phyloP scores from a whole-genome alignment of 2,113 vertebrate species.

The Podarcis cretensis region DNA sequence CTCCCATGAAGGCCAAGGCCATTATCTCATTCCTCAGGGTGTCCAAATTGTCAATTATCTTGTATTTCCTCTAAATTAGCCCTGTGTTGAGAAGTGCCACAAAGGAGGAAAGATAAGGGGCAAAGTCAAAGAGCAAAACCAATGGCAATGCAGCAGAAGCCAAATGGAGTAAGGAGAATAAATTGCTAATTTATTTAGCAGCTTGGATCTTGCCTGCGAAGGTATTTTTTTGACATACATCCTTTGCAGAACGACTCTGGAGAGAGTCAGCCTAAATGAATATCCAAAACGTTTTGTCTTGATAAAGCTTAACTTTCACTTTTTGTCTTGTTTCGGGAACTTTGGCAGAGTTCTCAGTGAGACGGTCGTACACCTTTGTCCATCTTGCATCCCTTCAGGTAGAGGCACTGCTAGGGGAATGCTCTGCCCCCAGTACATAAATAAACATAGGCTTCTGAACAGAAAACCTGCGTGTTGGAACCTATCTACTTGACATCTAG shows the following conservation, averaged over 20 bases:
- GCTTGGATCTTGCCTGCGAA: constrained; percentile 3
- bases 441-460: background rate
- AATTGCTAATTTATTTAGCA: constrained; percentile 40
- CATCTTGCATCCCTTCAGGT: background rate
- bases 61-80: constrained; percentile 17
- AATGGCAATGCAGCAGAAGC: background rate
- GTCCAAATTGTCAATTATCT: constrained; percentile 31
- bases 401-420: too few species aligned
- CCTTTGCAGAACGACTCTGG: background rate
- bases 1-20: constrained; percentile 39
- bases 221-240: background rate
- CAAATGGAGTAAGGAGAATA: constrained; percentile 1
- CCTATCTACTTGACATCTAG: background rate
- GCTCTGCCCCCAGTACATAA: background rate
- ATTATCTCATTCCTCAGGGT: background rate
- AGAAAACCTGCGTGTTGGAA: background rate
- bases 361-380: background rate
- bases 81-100: background rate
- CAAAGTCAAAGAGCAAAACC: constrained; percentile 23
- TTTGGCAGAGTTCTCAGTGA: background rate
- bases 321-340: background rate
- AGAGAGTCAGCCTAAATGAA: background rate
- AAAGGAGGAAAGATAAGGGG: background rate
- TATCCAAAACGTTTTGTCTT: background rate
- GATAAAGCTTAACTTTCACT: background rate